These are phyloP conservation scores for Onychomys arenicola DNA, from an alignment of 2,797 vertebrate species.

Conservation along the genomic window DNA sequence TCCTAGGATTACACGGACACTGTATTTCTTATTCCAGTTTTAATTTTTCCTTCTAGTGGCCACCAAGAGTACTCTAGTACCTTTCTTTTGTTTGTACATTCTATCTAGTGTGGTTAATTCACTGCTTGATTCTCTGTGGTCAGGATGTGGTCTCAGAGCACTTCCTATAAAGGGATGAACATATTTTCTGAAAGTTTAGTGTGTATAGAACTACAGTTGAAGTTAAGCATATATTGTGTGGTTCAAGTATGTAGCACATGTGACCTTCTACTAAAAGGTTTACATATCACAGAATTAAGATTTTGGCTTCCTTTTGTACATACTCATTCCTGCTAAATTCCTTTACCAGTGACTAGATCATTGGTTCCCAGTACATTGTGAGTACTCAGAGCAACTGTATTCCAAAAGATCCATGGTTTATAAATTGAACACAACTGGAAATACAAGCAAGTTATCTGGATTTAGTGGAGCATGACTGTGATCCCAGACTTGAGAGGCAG, in stretches of 20 bases:
- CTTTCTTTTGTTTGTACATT: constrained; percentile 7
- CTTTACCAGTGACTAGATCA: not conserved
- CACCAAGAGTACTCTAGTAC: not conserved
- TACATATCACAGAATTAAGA: not conserved
- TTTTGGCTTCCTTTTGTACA: not conserved
- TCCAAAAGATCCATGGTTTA: not conserved
- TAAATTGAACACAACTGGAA: constrained; percentile 39
- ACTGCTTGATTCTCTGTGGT: not conserved
- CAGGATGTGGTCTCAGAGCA: not conserved
- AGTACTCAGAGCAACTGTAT: not conserved
- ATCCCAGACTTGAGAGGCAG: not conserved
- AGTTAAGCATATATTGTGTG: not conserved
- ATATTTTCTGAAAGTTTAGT: constrained; percentile 14
- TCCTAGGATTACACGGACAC: not conserved
- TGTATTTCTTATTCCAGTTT: not conserved
- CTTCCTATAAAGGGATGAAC: not conserved
- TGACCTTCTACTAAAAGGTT: constrained; percentile 14
- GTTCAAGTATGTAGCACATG: not conserved
- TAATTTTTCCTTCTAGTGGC: not conserved
- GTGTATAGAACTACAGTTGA: not conserved
- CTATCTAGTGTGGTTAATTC: not conserved
- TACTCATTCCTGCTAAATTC: constrained; percentile 6
- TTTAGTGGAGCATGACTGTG: not conserved
- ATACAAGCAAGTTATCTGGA: not conserved
- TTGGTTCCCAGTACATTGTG: not conserved